Evolutionary conservation across 1,140 invertebrate species (phyloP), one percentile per base, ranked within the genome.

Genomic region (Drosophila ambigua): DNA sequence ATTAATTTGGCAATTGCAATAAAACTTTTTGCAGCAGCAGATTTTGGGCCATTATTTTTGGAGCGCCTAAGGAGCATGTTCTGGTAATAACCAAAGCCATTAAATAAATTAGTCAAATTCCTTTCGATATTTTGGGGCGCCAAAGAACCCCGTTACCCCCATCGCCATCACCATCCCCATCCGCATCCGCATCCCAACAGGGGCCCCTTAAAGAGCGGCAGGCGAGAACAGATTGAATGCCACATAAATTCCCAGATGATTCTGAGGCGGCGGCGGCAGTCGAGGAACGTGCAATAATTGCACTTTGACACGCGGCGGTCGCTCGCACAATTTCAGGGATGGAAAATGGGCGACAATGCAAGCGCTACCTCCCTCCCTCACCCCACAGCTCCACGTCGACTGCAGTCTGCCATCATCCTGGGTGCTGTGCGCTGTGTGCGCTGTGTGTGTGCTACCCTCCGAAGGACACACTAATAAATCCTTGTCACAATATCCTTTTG

Each of bases 401-500:
- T 39, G 35, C 35, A 39, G 35, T 39, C 35, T 39, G 35, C 35
- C 35, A 4, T 39, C 35, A 13, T 13, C 13, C 11, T 31, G 28
- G 4, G 35, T 39, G 20, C 20, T 20, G 20, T 16, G 16, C n/a
- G n/a, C n/a, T n/a, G n/a, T n/a, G n/a, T n/a, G n/a, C n/a, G 16
- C 16, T 16, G 16, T 16, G 16, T 31, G 28, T 11, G 35, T 39
- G 26, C 28, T 52, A 39, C 49, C 50, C 46, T 57, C 48, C 61
- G 49, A 24, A 68, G 71, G 55, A 64, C 62, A 63, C 51, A 76
- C 83, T 76, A 88, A 87, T 87, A 87, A 87, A 87, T 87, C 82
- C 83, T 82, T 87, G 82, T 87, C 82, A 87, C 82, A 87, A 87
- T 82, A 88, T 87, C 69, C 82, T 78, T 87, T 87, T 87, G 82